Conservation (phyloP, 2,797 vertebrate genomes). For the Cercopithecus mitis region DNA sequence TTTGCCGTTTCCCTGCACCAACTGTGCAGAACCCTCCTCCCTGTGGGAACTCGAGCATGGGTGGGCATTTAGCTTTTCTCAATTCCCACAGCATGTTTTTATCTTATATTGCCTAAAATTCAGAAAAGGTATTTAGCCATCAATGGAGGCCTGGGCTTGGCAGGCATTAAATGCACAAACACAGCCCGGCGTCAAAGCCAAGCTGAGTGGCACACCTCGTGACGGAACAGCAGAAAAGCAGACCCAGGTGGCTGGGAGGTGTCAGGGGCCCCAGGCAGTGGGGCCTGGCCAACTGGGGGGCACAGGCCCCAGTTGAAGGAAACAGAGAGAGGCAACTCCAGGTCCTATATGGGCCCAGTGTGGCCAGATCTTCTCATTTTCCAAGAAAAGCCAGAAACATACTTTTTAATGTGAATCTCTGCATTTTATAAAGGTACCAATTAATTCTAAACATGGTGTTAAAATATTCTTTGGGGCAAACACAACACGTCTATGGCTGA, state of each 20-base stretch:
- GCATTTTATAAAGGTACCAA: background rate
- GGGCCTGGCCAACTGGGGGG: background rate
- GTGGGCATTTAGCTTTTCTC: background rate
- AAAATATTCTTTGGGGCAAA: background rate
- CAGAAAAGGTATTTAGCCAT: background rate
- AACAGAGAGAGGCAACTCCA: background rate
- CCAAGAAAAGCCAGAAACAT: background rate
- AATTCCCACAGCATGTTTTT: background rate
- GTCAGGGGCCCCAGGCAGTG: background rate
- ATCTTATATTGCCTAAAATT: background rate
- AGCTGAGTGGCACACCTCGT: background rate
- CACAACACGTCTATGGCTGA: background rate
- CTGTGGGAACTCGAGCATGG: background rate
- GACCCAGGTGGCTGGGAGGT: background rate
- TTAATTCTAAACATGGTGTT: background rate
- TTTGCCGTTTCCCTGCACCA: background rate
- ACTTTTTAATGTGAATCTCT: slow-evolving; percentile 5
- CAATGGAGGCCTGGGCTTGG: background rate
- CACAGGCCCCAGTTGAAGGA: background rate
- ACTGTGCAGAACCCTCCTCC: background rate
- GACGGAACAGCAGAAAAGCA: background rate
- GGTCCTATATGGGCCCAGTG: background rate
- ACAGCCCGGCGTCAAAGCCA: background rate
- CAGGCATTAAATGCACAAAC: background rate
- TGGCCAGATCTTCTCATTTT: background rate